Evolutionary conservation across 2,797 vertebrate species (phyloP).

Genomic region (Myotis findleyi): DNA sequence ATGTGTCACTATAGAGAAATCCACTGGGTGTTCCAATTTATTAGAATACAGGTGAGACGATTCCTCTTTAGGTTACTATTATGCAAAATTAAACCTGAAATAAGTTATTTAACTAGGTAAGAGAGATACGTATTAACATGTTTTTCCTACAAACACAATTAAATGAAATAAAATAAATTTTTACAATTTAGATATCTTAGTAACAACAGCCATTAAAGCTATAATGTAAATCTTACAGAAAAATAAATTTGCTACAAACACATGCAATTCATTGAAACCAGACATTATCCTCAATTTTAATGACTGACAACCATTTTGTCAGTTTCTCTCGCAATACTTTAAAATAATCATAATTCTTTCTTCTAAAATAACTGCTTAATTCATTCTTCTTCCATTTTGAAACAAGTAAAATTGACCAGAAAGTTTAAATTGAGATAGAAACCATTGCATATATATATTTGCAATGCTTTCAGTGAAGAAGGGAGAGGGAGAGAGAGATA

Average conservation of each 20-base stretch:
- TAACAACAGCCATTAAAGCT: neutral
- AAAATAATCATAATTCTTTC: neutral
- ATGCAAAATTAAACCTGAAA: constrained; percentile 17
- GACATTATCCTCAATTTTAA: neutral
- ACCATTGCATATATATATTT: neutral
- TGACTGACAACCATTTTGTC: neutral
- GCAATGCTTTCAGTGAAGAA: too few species aligned
- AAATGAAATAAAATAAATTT: neutral
- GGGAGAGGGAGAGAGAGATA: too few species aligned
- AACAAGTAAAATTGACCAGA: neutral
- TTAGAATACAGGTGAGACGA: neutral
- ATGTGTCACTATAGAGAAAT: neutral
- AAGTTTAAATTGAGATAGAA: neutral
- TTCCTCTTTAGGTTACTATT: neutral
- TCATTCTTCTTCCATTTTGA: neutral
- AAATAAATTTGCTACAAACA: neutral
- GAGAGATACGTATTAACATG: neutral
- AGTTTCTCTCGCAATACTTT: neutral
- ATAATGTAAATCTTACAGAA: neutral
- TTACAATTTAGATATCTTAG: neutral
- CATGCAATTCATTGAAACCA: neutral
- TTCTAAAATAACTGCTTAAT: constrained; percentile 4
- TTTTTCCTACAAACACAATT: neutral
- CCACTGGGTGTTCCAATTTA: neutral
- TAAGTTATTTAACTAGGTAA: neutral